Evolutionary conservation across 2,113 vertebrate species (phyloP), one percentile per base, ranked within the genome.

Genomic region (Sakesphorus luctuosus): DNA sequence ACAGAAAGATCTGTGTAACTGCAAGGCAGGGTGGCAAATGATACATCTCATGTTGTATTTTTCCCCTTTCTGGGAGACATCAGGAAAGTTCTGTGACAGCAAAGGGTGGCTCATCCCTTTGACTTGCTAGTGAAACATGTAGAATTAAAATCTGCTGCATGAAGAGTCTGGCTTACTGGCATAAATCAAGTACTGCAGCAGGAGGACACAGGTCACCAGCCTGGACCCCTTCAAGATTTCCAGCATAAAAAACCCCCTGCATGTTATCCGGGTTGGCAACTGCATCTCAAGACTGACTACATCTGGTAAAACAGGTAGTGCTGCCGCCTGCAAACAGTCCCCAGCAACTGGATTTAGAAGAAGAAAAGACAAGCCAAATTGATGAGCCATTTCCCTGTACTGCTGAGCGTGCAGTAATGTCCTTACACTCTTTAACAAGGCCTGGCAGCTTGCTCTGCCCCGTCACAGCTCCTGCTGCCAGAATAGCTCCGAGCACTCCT

Each of bases 371-470:
- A 92, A 73, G 44, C 10, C 13, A 65, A 47, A 35, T 5, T 0
- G 0, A 74, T 31, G 13, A 85, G 31, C 43, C 61, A 11, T n/a
- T 28, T 84, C 44, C 21, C 53, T 26, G 74, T 33, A 36, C 40
- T 67, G 58, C 31, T 23, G 43, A 68, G 35, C 0, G 0, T 14
- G 50, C 56, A 80, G 73, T 55, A 80, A 43, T 1, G 8, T 82
- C 56, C 87, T 13, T 3, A 19, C 62, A 28, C 55, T 68, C 66
- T 31, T 68, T 63, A 86, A 89, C 46, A 72, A 56, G 66, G 47
- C 58, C 53, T 73, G 87, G 93, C 82, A 73, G 78, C 63, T 50
- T 55, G 62, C 56, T 91, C 81, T 94, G 92, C 71, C 78, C 56
- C 0, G 0, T 69, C 90, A 87, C 77, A 92, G 56, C 62, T 66